A percentile compares a stretch with the other conserved stretches of the same genome.
These are phyloP conservation scores for Trogon surrucura DNA, from an alignment of 2,113 vertebrate species.

Conservation along the genomic window DNA sequence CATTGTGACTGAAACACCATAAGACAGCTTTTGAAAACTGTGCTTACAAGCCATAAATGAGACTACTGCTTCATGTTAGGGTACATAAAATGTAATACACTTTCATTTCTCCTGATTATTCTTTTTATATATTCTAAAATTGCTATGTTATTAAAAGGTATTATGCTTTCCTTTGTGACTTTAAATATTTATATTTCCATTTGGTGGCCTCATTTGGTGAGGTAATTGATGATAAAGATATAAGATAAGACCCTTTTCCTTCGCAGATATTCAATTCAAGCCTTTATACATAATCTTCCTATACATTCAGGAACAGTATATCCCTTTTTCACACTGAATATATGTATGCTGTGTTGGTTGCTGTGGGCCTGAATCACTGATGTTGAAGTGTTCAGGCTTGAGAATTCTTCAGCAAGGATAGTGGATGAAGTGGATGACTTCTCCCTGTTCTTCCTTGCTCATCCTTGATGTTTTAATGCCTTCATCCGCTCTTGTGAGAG, in stretches of 20 bases:
- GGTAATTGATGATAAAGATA: neutral
- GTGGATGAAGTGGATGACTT: neutral
- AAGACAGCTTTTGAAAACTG: neutral
- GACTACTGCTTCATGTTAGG: neutral
- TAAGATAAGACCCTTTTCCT: neutral
- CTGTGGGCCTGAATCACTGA: neutral
- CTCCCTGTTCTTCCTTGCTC: neutral
- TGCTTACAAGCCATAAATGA: neutral
- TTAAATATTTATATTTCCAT: conserved; percentile 28
- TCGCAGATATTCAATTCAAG: neutral
- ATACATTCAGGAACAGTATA: neutral
- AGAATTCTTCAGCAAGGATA: neutral
- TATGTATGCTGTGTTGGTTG: neutral
- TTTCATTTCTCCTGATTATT: neutral
- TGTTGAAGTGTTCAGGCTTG: neutral
- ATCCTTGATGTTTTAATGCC: neutral
- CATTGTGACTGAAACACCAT: neutral
- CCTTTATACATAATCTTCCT: neutral
- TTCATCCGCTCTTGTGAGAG: too few relatives aligned
- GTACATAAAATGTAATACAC: neutral
- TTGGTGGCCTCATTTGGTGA: conserved; percentile 55
- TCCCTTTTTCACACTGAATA: neutral
- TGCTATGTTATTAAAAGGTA: neutral
- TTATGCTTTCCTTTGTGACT: neutral
- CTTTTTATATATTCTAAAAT: neutral